Base-by-base conservation (phyloP, 2,888 invertebrate genomes). In the Empis livida region DNA sequence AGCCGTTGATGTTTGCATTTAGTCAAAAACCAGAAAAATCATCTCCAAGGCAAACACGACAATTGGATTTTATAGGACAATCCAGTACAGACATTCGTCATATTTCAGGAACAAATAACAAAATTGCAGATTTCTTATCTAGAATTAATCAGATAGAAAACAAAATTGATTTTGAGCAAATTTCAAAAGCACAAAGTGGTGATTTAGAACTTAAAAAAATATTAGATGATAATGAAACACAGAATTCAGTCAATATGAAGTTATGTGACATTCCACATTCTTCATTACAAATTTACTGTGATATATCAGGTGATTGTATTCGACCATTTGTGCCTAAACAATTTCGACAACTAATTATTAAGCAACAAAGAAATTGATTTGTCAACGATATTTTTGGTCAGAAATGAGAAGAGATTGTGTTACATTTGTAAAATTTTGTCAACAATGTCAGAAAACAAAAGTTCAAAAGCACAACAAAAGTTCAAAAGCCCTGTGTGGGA, bases 11-110 rank as follows among this genome's bases (percentile, higher is more conserved):
- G 0, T 63, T 51, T 38, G 64, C 65, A 1, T 62, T 69, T 45
- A 15, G 45, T 5, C 51, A 59, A 48, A 57, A 57, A 10, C 31
- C 54, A 4, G 59, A 60, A 2, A 61, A 61, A 15, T 57, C 57
- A 10, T 60, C 64, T 2, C 66, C 64, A 0, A 45, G 65, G 2
- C 64, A 68, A 48, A 52, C 55, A 5, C 47, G 65, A 0, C 59
- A 68, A 5, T 50, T 70, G 0, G 61, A 64, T 43, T 62, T 54
- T 15, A 63, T 59, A 14, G 45, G 48, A 2, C 54, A 55, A 30
- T 54, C 50, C 14, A 42, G 50, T 6, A 53, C 54, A 1, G 45
- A 50, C 10, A 46, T 53, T 8, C 30, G 15, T 2, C 42, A 53
- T 13, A 17, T 51, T 6, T 38, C 50, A 6, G 53, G 51, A 4